Evolutionary conservation across 35 echinoderm and acorn worm genomes (phyloP), one percentile per base, ranked within the genome.

Genomic region (Heliocidaris tuberculata): DNA sequence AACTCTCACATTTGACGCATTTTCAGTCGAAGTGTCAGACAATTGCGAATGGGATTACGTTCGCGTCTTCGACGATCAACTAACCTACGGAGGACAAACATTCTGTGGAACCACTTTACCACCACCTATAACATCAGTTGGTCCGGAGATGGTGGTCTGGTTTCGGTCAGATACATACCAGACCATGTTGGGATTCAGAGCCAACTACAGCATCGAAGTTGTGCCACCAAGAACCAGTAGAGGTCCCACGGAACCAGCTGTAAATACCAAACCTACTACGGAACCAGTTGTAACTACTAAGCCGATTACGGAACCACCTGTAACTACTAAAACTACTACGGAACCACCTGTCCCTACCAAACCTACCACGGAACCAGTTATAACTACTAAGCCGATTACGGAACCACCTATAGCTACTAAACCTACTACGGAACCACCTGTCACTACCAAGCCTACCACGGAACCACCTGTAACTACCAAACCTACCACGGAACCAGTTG

Each of bases 91-190:
- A 32, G 87, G 87, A 15, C 31, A 15, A 42, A 16, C 2, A 89
- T 89, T 17, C 24, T 89, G 87, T 89, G 87, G 87, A 48, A 31
- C 87, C 31, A 89, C 87, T 30, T 16, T 89, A 48, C 87, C 87
- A 32, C 2, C 31, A 47, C 31, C 87, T 32, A 89, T 89, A 89
- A 47, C 31, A 3, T 35, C 87, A 31, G 32, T 89, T 48, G 87
- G 87, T 47, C 9, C 31, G 31, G 87, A 89, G 10, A 89, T 89
- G 47, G 9, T 89, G 32, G 47, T 89, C 87, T 89, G 87, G 87
- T 89, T 89, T 48, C 87, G 87, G 29, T 89, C 87, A 32, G 87
- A 89, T 31, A 27, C 5, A 27, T 89, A 32, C 31, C 10, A 47
- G 9, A 89, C 12, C 32, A 47, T 47, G 31, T 30, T 31, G 5